phyloP scores from a whole-genome alignment of 2,888 invertebrate species.

The Drosophila robusta region DNA sequence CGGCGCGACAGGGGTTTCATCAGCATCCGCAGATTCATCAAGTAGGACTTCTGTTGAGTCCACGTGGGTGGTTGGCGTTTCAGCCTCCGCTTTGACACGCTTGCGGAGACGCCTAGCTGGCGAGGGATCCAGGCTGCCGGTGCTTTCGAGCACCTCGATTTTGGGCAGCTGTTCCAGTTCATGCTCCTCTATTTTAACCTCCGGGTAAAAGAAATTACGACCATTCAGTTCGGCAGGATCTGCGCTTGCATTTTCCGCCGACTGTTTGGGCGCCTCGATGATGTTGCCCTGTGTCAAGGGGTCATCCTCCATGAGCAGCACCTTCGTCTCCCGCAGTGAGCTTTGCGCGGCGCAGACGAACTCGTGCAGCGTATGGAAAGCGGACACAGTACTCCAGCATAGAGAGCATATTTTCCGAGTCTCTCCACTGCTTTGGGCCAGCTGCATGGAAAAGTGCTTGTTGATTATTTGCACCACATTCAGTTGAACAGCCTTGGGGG shows the following conservation, averaged over 20 bases:
- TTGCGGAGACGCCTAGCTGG: conserved; percentile 53
- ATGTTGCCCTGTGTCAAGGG: conserved; percentile 63
- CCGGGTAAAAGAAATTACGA: conserved; percentile 69
- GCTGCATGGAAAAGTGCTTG: conserved; percentile 62
- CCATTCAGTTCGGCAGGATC: conserved; percentile 32
- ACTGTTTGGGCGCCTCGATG: conserved; percentile 52
- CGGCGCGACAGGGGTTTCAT: conserved; percentile 21
- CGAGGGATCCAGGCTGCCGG: conserved; percentile 29
- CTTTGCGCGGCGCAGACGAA: conserved; percentile 64
- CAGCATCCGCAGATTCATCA: background rate
- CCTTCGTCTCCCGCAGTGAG: conserved; percentile 63
- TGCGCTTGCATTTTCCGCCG: background rate
- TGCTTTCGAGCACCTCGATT: conserved; percentile 78
- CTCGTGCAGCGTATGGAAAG: conserved; percentile 75
- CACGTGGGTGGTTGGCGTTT: background rate
- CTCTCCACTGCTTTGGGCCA: conserved; percentile 53
- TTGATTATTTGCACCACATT: conserved; percentile 58
- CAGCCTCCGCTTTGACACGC: conserved; percentile 59
- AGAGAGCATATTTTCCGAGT: conserved; percentile 63
- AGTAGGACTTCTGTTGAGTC: background rate
- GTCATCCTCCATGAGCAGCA: conserved; percentile 69
- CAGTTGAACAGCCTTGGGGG: conserved; percentile 40
- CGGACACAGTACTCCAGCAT: conserved; percentile 76
- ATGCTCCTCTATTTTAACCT: conserved; percentile 81
- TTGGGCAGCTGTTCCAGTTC: conserved; percentile 80